Percentiles rank a stretch among this genome's conserved stretches.
Conservation (phyloP, 2,797 vertebrate species). For the Molossus alvarezi region DNA sequence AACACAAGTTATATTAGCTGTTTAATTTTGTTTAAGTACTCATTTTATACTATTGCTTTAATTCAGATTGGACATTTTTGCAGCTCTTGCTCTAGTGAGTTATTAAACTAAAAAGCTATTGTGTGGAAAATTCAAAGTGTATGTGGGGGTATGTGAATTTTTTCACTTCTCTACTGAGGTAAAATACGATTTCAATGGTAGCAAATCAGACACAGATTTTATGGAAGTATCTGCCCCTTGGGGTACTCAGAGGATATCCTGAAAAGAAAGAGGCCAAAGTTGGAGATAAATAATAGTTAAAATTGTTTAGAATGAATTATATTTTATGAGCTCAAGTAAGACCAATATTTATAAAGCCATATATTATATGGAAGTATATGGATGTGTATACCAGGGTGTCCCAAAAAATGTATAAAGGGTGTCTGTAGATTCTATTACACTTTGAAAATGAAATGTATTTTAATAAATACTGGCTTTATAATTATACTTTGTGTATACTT, state of each 20-base stretch:
- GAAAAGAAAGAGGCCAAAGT: conserved; percentile 1
- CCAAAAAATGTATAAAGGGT: too few species aligned
- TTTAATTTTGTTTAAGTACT: not conserved
- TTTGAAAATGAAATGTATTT: too few species aligned
- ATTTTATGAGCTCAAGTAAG: conserved; percentile 26
- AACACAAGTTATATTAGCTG: not conserved
- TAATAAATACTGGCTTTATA: too few species aligned
- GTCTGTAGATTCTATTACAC: too few species aligned
- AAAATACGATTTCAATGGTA: not conserved
- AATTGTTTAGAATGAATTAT: conserved; percentile 22
- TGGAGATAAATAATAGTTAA: not conserved
- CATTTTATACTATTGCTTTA: not conserved
- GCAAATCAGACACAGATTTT: not conserved
- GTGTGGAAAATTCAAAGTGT: not conserved
- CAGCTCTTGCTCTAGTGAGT: not conserved
- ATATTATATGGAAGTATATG: not conserved
- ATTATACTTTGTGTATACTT: too few species aligned
- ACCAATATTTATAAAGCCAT: not conserved
- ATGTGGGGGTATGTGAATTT: not conserved
- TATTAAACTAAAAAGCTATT: not conserved
- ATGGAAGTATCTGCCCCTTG: not conserved
- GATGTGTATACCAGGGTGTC: not conserved
- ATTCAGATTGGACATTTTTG: conserved; percentile 5
- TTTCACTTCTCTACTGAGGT: not conserved
- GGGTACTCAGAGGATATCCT: not conserved